A percentile compares a stretch with the other conserved stretches of the same genome.
Evolutionary conservation across 2,888 invertebrate genomes (phyloP).

Genomic region (Agonopterix subpropinquella): DNA sequence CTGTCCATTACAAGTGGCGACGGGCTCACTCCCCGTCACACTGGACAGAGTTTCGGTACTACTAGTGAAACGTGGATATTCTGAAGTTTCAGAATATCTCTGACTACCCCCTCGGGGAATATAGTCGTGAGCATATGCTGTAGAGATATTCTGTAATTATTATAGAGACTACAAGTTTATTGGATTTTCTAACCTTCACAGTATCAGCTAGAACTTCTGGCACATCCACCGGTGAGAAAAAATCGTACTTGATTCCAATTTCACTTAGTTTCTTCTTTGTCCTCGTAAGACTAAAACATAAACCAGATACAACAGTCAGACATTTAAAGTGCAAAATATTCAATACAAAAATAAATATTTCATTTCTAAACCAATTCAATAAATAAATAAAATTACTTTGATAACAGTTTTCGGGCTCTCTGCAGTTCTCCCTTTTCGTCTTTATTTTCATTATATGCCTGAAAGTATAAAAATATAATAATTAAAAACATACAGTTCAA

Average conservation of each 20-base stretch:
- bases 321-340: neutral
- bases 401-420: conserved; percentile 49
- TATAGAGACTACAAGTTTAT: conserved; percentile 1
- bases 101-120: too few species aligned
- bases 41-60: too few species aligned
- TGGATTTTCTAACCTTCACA: conserved; percentile 12
- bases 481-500: too few species aligned
- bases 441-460: conserved; percentile 55
- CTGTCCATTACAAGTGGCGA: too few species aligned
- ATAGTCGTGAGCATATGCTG: too few species aligned
- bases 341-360: neutral
- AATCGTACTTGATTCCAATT: conserved; percentile 70
- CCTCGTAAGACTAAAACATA: conserved; percentile 50
- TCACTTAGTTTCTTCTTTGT: conserved; percentile 61
- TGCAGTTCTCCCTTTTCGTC: conserved; percentile 47
- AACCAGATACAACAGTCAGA: neutral
- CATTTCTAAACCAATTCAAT: neutral
- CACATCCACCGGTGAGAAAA: conserved; percentile 66
- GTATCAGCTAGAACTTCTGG: conserved; percentile 30
- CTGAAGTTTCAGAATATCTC: too few species aligned
- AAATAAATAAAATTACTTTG: conserved; percentile 33
- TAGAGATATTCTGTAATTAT: neutral
- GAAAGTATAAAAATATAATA: conserved; percentile 14
- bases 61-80: too few species aligned
- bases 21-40: too few species aligned